These are phyloP conservation scores for Heliothis subflexa DNA, from an alignment of 1,140 invertebrate genomes.

Conservation along the genomic window DNA sequence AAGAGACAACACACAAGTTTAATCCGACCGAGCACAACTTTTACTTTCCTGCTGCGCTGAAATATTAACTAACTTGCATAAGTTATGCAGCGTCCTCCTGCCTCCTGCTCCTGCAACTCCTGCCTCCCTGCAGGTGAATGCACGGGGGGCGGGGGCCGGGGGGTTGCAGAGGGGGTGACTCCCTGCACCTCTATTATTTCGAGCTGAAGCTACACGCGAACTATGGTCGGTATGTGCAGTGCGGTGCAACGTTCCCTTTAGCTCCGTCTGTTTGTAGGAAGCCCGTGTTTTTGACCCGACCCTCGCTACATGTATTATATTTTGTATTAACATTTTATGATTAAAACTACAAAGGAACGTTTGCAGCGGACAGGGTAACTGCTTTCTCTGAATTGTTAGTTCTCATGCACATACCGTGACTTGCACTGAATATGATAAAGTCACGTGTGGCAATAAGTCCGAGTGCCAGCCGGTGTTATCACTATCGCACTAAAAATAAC, in stretches of 20 bases:
- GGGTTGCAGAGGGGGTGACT: constrained; percentile 34
- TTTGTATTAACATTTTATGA: constrained; percentile 41
- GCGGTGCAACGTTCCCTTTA: constrained; percentile 46
- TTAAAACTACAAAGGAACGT: constrained; percentile 35
- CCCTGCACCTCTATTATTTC: constrained; percentile 47
- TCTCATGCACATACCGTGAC: not conserved
- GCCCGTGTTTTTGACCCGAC: constrained; percentile 38
- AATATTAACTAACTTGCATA: constrained; percentile 52
- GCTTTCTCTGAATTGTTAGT: constrained; percentile 2
- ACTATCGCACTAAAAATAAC: not conserved
- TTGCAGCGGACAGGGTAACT: constrained; percentile 24
- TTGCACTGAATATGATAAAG: too few species aligned
- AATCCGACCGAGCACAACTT: constrained; percentile 48
- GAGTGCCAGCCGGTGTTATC: not conserved
- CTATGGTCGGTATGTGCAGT: constrained; percentile 40
- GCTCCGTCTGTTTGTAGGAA: constrained; percentile 32
- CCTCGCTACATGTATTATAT: constrained; percentile 35
- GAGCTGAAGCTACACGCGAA: constrained; percentile 42
- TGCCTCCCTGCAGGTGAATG: constrained; percentile 45
- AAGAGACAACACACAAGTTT: constrained; percentile 37
- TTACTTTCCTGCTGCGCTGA: constrained; percentile 49
- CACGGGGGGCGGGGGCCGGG: constrained; percentile 34
- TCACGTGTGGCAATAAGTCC: too few species aligned
- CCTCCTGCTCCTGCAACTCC: not conserved
- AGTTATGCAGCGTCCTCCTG: constrained; percentile 43